Evolutionary conservation across 2,888 invertebrate genomes (phyloP).

Genomic region (Hecatera dysodea): DNA sequence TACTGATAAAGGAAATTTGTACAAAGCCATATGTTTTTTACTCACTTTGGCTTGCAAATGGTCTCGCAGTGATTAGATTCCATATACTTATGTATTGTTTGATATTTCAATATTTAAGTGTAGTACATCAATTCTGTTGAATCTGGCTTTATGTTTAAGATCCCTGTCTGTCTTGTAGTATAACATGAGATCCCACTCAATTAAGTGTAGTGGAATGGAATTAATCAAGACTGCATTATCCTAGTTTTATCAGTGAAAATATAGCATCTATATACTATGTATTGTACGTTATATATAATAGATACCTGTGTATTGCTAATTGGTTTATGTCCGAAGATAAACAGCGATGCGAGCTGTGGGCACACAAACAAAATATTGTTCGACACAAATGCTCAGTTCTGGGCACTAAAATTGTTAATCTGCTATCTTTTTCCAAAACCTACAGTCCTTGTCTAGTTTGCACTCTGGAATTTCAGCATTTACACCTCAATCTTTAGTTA

Average conservation of each 20-base stretch:
- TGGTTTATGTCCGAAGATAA: neutral
- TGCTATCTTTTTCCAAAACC: too few relatives aligned
- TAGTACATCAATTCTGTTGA: neutral
- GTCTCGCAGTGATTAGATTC: neutral
- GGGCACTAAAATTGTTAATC: too few relatives aligned
- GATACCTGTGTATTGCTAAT: neutral
- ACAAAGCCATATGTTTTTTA: neutral
- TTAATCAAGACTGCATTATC: neutral
- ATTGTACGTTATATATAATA: neutral
- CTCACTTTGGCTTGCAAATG: neutral
- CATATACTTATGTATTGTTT: neutral
- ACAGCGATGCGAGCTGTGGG: too few relatives aligned
- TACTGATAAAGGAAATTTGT: neutral
- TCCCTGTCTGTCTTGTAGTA: too few relatives aligned
- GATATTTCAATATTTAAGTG: neutral
- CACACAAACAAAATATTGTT: too few relatives aligned
- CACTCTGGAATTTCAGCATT: too few relatives aligned
- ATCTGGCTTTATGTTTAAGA: neutral
- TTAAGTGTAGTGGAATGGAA: too few relatives aligned
- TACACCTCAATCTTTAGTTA: too few relatives aligned
- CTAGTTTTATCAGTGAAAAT: neutral
- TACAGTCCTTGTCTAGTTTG: too few relatives aligned
- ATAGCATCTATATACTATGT: neutral
- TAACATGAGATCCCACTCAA: too few relatives aligned
- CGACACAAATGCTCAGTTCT: too few relatives aligned